Evolutionary conservation across 2,113 vertebrate genomes (phyloP).

Genomic region (Phodopus roborovskii): DNA sequence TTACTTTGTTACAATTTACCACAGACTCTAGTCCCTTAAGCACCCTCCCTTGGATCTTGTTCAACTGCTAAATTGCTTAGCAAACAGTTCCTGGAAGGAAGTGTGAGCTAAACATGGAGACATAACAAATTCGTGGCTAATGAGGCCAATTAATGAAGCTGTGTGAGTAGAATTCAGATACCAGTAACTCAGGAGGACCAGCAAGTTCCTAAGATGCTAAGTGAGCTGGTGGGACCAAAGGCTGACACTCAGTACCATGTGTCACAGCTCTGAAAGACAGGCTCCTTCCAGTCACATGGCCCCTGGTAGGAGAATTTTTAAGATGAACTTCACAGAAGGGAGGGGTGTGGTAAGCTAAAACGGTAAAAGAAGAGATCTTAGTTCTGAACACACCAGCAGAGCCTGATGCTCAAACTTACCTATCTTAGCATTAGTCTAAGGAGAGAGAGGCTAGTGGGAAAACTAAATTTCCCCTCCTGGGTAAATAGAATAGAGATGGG

Average conservation of each 20-base stretch:
- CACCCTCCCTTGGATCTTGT: neutral
- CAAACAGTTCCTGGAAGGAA: neutral
- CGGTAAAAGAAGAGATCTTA: neutral
- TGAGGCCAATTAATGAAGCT: neutral
- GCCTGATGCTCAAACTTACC: neutral
- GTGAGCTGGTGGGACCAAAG: neutral
- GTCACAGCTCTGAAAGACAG: rapidly evolving
- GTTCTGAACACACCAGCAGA: neutral
- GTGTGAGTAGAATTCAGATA: neutral
- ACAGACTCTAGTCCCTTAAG: neutral
- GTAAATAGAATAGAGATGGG: neutral
- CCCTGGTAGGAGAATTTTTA: neutral
- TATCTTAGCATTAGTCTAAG: neutral
- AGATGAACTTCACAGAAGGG: neutral
- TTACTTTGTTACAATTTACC: neutral
- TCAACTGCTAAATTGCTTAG: slow-evolving; percentile 28
- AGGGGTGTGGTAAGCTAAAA: neutral
- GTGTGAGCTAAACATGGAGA: neutral
- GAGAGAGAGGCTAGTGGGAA: neutral
- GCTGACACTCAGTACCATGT: neutral
- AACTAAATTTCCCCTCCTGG: neutral
- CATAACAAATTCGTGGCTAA: neutral
- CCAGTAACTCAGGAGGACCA: neutral
- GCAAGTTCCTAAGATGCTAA: neutral
- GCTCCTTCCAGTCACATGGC: neutral